Conservation (phyloP, 2,888 invertebrate species). For the Athalia circularis region DNA sequence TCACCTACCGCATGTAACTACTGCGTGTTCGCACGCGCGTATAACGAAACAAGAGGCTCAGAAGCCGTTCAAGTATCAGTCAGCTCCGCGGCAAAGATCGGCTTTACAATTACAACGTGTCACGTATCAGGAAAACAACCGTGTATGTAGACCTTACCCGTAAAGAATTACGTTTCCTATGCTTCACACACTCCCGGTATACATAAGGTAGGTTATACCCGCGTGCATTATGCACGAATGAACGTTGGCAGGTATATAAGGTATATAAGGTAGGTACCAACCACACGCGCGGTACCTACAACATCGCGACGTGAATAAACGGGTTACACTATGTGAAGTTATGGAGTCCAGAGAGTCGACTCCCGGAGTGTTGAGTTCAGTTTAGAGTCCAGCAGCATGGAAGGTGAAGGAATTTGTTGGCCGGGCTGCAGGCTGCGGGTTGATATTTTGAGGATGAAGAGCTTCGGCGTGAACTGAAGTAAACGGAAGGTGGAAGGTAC, state of each 20-base stretch:
- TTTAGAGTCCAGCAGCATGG: neutral
- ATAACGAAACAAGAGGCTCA: slow-evolving; percentile 28
- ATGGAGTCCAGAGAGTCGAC: slow-evolving; percentile 12
- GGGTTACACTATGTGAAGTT: slow-evolving; percentile 23
- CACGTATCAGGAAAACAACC: slow-evolving; percentile 33
- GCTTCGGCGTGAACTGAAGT: slow-evolving; percentile 8
- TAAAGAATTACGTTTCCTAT: neutral
- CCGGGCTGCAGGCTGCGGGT: slow-evolving; percentile 5
- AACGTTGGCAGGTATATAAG: no score
- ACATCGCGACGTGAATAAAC: slow-evolving; percentile 28
- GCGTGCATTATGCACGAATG: slow-evolving; percentile 1
- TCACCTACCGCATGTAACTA: neutral
- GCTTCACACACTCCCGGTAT: slow-evolving; percentile 21
- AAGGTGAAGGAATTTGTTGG: slow-evolving; percentile 19
- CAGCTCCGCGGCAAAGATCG: slow-evolving; percentile 6
- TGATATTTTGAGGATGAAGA: slow-evolving; percentile 39
- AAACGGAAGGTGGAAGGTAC: slow-evolving; percentile 15
- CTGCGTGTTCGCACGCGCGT: slow-evolving; percentile 19
- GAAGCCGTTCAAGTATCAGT: slow-evolving; percentile 22
- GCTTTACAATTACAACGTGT: slow-evolving; percentile 32
- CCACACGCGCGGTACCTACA: no score
- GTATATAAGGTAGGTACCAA: neutral
- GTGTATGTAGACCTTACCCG: slow-evolving; percentile 1
- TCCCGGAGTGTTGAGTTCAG: no score
- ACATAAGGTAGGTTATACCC: neutral